Conservation (phyloP, 1,140 invertebrate genomes). For the Lerema accius region DNA sequence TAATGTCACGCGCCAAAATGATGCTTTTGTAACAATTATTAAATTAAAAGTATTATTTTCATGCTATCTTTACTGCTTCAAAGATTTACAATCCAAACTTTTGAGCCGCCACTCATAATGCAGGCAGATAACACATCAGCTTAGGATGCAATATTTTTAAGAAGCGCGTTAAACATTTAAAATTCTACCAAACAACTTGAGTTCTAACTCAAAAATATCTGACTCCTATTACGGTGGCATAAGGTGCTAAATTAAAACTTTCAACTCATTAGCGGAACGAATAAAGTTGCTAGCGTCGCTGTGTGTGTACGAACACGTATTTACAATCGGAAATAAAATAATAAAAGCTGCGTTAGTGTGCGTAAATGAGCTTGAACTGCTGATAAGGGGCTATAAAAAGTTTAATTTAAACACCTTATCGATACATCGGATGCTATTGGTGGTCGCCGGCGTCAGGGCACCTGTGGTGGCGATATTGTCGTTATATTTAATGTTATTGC, state of each 20-base stretch:
- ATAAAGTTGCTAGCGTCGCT: slow-evolving; percentile 5
- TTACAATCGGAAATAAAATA: slow-evolving; percentile 13
- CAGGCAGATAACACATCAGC: slow-evolving; percentile 22
- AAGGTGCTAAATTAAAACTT: slow-evolving; percentile 2
- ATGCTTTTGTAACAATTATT: slow-evolving; percentile 10
- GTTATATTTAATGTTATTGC: slow-evolving; percentile 18
- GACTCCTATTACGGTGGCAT: slow-evolving; percentile 5
- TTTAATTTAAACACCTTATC: slow-evolving; percentile 12
- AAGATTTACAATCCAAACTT: slow-evolving; percentile 24
- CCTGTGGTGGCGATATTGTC: slow-evolving; percentile 13
- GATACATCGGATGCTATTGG: slow-evolving; percentile 13
- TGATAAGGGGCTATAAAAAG: slow-evolving; percentile 20
- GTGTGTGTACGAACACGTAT: not conserved
- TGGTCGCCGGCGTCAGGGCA: slow-evolving; percentile 6
- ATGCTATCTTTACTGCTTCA: slow-evolving; percentile 22
- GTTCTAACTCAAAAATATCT: not conserved
- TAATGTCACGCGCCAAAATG: slow-evolving; percentile 7
- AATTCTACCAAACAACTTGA: not conserved
- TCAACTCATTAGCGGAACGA: not conserved
- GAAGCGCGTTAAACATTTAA: slow-evolving; percentile 2
- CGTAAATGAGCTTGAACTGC: slow-evolving; percentile 13
- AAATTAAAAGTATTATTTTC: slow-evolving; percentile 18
- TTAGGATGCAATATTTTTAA: slow-evolving; percentile 18
- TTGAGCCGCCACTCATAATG: slow-evolving; percentile 12
- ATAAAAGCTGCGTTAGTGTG: slow-evolving; percentile 8